Conservation (phyloP, 2,797 vertebrate species). For the Poecilia gillii region DNA sequence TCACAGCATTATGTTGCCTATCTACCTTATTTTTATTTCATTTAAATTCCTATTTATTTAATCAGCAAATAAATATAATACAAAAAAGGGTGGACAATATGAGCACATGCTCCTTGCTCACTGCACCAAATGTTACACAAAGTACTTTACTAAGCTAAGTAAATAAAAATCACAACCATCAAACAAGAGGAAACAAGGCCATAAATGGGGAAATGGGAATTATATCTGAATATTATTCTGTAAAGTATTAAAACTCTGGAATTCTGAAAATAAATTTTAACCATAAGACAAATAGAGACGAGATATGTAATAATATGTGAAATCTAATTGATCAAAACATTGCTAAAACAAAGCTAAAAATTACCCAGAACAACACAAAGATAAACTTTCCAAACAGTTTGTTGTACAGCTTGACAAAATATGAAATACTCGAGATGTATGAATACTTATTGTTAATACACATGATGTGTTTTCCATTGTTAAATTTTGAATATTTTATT, state of each 20-base stretch:
- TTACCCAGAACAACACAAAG: neutral
- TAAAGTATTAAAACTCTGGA: neutral
- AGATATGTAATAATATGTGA: neutral
- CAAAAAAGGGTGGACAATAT: no score
- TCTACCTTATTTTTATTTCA: no score
- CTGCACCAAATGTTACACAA: neutral
- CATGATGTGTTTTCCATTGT: neutral
- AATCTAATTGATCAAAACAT: no score
- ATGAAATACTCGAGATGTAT: neutral
- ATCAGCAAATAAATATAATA: no score
- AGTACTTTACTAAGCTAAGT: neutral
- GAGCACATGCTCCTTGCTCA: no score
- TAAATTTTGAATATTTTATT: neutral
- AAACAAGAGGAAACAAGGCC: neutral
- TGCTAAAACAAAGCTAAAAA: neutral
- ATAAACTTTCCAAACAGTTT: neutral
- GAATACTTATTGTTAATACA: no score
- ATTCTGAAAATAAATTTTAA: neutral
- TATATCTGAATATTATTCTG: neutral
- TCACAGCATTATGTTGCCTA: neutral
- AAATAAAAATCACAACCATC: neutral
- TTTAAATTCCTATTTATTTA: no score
- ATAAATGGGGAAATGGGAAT: neutral
- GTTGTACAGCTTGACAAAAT: neutral
- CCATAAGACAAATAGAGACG: neutral